These are phyloP conservation scores for Phengaris arion DNA, from an alignment of 2,888 invertebrate genomes.

Conservation along the genomic window DNA sequence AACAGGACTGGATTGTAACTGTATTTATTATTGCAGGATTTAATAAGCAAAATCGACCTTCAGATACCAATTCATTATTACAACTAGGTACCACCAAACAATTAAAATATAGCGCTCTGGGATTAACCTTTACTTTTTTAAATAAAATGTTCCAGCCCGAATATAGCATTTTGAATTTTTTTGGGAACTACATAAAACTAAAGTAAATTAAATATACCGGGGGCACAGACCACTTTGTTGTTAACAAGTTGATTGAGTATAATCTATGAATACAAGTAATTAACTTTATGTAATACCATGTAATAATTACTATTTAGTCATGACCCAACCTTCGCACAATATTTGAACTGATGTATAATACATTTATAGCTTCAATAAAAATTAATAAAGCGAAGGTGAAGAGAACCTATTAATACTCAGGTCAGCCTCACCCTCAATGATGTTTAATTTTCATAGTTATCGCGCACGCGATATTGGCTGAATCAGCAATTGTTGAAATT, in stretches of 20 bases:
- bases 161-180: neutral
- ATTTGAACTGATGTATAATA: neutral
- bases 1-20: no score
- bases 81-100: no score
- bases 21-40: no score
- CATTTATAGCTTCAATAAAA: neutral
- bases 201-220: neutral
- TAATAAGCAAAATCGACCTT: no score
- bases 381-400: slow-evolving; percentile 23
- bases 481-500: neutral
- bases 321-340: slow-evolving; percentile 9
- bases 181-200: neutral
- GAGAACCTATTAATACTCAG: slow-evolving; percentile 20
- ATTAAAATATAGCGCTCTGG: no score
- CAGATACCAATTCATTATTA: no score
- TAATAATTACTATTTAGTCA: neutral
- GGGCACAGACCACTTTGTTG: neutral
- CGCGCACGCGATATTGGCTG: neutral
- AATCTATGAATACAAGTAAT: neutral
- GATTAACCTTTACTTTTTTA: no score
- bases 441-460: slow-evolving; percentile 17
- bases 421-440: slow-evolving; percentile 25
- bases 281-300: neutral
- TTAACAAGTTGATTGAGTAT: neutral
- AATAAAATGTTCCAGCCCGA: no score